Evolutionary conservation across 2,888 invertebrate genomes (phyloP), one percentile per base, ranked within the genome.

Genomic region (Drosophila tripunctata): DNA sequence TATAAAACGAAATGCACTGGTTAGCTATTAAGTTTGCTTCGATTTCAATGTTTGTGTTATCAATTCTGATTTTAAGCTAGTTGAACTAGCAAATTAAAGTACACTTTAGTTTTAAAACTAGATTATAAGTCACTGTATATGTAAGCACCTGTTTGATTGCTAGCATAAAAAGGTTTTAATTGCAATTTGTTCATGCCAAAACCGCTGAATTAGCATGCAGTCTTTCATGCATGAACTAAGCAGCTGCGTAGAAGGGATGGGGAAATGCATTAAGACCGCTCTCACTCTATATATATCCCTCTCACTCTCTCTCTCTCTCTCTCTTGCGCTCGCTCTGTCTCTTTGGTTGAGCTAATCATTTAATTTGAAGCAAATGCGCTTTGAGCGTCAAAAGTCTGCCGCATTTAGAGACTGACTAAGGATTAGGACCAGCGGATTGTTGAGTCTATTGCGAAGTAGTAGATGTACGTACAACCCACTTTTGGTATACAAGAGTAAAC

Each of bases 301-400:
- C 21, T 7, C 5, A 2, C 15, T 24, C 10, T 24, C 35, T 35
- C 7, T 36, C 35, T 10, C 10, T 10, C 10, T 4, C 14, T 12
- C 12, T 12, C 3, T 10, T 21, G 21, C 17, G 5, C 1, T n/a
- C n/a, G 15, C 1, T 12, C n/a, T 24, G 22, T 35, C 7, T 22
- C 2, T n/a, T 6, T 10, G 4, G 17, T 7, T 17, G 8, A 35
- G 58, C 72, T 72, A 72, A 72, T 72, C 67, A 48, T n/a, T 31
- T 67, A 71, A 69, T 69, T 56, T 56, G 55, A 12, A 21, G 40
- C 40, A 77, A 75, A 79, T 76, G 41, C 66, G 68, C 67, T 75
- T 78, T 66, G 55, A 63, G 78, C 40, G 76, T 74, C 73, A 81
- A 80, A 74, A 74, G 80, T 79, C 71, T 62, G 63, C 55, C 65